Base-by-base conservation (phyloP, 2,888 invertebrate genomes). In the Acanthosoma haemorrhoidale region DNA sequence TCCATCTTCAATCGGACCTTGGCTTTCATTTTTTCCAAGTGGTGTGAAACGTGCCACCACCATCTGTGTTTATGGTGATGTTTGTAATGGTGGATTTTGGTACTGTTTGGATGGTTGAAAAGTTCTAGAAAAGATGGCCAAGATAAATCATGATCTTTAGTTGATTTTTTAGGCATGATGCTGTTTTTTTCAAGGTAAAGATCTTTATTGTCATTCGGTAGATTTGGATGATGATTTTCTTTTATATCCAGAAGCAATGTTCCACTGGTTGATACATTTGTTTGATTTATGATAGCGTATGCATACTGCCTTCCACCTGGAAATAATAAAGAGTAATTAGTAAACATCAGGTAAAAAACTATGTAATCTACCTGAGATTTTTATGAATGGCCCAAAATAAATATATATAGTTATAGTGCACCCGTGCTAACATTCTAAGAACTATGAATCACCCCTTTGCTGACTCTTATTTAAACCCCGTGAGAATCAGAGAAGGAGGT, bases 71-170 rank as follows among this genome's bases (percentile, higher is more conserved):
- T 63, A 39, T 63, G 63, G 21, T 63, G 38, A 4, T 63, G 38
- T 11, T 63, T 18, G 29, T 63, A 25, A 15, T 39, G 63, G n/a
- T 63, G 63, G 15, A 39, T 18, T 38, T 39, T 38, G 29, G 29
- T 25, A 16, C 9, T 25, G 13, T 34, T 60, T 2, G 38, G 9
- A 2, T 38, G 21, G 15, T 63, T 21, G 21, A 63, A 29, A 1
- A 63, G 18, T 9, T 63, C 63, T n/a, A 39, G 39, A 38, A 63
- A 63, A 1, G 63, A 36, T n/a, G 63, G 63, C 63, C 63, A 63
- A 4, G 31, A 11, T 0, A 16, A 29, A 32, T 29, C 15, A 4
- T 25, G 25, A 9, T 4, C 32, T 31, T 11, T 16, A 13, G 58
- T 32, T 9, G 58, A 59, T 13, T 2, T 3, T 5, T 43, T 43